A percentile compares a stretch with the other conserved stretches of the same genome.
These are phyloP conservation scores for Eupithecia exiguata DNA, from an alignment of 2,888 invertebrate species.

Conservation along the genomic window DNA sequence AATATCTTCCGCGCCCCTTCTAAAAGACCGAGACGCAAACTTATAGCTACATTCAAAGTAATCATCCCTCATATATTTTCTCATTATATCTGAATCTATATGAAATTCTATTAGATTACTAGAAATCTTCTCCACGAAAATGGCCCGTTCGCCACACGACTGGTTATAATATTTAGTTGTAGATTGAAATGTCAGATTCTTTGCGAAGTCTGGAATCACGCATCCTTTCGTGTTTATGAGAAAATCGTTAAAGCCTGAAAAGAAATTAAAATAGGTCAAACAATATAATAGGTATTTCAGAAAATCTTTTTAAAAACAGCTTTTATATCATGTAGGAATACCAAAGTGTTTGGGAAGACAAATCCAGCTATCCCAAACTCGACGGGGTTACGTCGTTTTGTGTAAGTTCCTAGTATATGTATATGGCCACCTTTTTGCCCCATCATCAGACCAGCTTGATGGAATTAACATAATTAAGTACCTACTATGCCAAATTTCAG, in stretches of 20 bases:
- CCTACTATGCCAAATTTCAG: too few relatives aligned
- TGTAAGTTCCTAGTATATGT: too few relatives aligned
- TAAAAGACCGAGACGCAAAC: slow-evolving; percentile 50
- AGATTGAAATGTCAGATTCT: slow-evolving; percentile 49
- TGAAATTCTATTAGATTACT: slow-evolving; percentile 50
- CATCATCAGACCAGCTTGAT: too few relatives aligned
- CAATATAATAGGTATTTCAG: too few relatives aligned
- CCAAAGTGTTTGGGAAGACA: too few relatives aligned
- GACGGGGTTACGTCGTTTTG: background rate
- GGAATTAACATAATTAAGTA: too few relatives aligned
- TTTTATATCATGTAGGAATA: too few relatives aligned
- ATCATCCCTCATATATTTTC: slow-evolving; percentile 42
- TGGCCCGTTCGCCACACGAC: slow-evolving; percentile 55
- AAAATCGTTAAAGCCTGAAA: slow-evolving; percentile 47
- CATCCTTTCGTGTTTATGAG: slow-evolving; percentile 65
- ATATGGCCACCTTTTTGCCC: too few relatives aligned
- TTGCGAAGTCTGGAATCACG: slow-evolving; percentile 62
- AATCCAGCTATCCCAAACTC: background rate
- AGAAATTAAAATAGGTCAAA: background rate
- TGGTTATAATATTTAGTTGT: slow-evolving; percentile 36
- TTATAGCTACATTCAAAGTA: slow-evolving; percentile 57
- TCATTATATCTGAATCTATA: slow-evolving; percentile 51
- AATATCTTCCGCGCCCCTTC: slow-evolving; percentile 48
- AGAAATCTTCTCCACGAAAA: slow-evolving; percentile 52
- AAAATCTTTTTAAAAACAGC: too few relatives aligned